phyloP scores from a whole-genome alignment of 2,113 vertebrate species.

The Carettochelys insculpta region DNA sequence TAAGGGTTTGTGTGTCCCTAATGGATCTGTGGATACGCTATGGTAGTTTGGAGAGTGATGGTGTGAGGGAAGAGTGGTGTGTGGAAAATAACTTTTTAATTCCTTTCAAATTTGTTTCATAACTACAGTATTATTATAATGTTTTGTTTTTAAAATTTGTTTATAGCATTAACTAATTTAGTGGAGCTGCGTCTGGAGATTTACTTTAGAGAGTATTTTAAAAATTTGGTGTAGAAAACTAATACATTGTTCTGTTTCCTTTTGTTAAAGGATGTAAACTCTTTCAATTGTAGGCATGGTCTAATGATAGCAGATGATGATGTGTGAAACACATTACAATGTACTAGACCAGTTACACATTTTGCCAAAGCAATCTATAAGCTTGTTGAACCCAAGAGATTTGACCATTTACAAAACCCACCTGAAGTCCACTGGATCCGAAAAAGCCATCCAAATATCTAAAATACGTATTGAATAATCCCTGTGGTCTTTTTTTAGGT shows the following conservation, averaged over 20 bases:
- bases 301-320: not conserved
- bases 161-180: not conserved
- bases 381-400: not conserved
- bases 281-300: not conserved
- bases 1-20: not conserved
- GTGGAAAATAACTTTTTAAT: not conserved
- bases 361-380: not conserved
- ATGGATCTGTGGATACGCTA: not conserved
- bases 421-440: not conserved
- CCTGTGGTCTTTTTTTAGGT: not conserved
- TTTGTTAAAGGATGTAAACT: not conserved
- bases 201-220: not conserved
- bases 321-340: not conserved
- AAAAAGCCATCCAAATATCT: not conserved
- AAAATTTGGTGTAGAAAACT: not conserved
- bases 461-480: not conserved
- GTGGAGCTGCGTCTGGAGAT: not conserved
- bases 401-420: not conserved
- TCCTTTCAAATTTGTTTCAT: not conserved
- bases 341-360: not conserved
- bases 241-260: not conserved
- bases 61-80: not conserved
- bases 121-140: not conserved
- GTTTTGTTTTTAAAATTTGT: not conserved
- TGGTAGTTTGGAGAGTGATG: not conserved